phyloP scores from a whole-genome alignment of 2,113 vertebrate species.

The Acanthochromis polyacanthus region DNA sequence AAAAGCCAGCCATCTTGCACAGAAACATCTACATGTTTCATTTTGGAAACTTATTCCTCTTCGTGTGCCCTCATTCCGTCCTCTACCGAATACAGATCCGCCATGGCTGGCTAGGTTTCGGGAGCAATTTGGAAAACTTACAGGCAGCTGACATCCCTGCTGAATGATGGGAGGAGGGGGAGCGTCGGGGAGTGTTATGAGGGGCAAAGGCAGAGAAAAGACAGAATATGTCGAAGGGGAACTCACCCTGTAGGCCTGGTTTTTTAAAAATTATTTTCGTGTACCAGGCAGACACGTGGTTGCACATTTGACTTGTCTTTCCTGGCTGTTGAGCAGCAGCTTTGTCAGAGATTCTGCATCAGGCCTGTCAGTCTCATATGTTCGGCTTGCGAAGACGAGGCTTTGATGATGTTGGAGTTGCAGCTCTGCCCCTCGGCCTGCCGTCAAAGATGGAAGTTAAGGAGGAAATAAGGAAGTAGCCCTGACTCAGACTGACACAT shows the following conservation, averaged over 20 bases:
- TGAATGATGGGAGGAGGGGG: constrained; percentile 1
- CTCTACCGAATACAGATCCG: constrained; percentile 46
- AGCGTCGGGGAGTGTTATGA: background rate
- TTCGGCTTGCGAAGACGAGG: constrained; percentile 20
- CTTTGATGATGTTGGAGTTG: constrained; percentile 52
- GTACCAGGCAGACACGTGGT: background rate
- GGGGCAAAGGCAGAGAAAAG: constrained; percentile 10
- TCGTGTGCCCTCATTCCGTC: constrained; percentile 53
- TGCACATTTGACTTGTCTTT: constrained; percentile 1
- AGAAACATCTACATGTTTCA: constrained; percentile 42
- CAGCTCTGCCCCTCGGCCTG: constrained; percentile 4
- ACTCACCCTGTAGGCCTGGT: constrained; percentile 18
- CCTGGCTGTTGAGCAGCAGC: constrained; percentile 5
- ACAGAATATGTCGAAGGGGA: constrained; percentile 4
- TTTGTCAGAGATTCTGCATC: constrained; percentile 23
- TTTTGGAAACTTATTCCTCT: constrained; percentile 43
- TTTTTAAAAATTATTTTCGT: background rate
- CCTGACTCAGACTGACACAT: constrained; percentile 40
- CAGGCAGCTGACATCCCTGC: constrained; percentile 41
- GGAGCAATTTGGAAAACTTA: constrained; percentile 60
- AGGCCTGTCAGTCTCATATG: constrained; percentile 25
- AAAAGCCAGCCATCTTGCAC: constrained; percentile 25
- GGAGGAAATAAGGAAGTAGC: constrained; percentile 18
- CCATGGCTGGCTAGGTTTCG: constrained; percentile 58
- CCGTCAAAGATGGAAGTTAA: constrained; percentile 21